Percentiles rank a stretch among this genome's conserved stretches.
phyloP scores from a whole-genome alignment of 2,113 vertebrate species.

The Nothoprocta perdicaria region DNA sequence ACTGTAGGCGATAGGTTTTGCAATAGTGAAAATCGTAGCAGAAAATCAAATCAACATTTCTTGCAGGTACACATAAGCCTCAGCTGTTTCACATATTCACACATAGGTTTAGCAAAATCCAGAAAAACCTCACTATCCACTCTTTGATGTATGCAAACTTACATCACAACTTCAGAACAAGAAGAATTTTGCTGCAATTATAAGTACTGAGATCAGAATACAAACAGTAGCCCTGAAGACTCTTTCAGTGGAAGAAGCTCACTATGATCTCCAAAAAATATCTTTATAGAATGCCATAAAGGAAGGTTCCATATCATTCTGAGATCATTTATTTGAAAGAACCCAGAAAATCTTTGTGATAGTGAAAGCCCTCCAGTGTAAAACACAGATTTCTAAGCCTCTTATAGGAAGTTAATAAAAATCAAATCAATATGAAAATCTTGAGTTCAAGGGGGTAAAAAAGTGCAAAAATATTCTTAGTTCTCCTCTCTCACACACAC shows the following conservation, averaged over 20 bases:
- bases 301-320: neutral
- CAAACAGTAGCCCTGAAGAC: neutral
- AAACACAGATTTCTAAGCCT: neutral
- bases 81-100: neutral
- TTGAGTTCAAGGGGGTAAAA: neutral
- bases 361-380: neutral
- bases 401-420: neutral
- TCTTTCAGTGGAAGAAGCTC: neutral
- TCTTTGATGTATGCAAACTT: neutral
- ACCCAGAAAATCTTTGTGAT: neutral
- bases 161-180: neutral
- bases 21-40: neutral
- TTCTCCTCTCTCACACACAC: rapidly evolving
- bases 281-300: neutral
- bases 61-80: rapidly evolving
- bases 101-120: rapidly evolving
- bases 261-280: neutral
- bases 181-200: neutral
- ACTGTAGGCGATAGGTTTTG: rapidly evolving
- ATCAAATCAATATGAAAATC: neutral
- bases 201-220: neutral
- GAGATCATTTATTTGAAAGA: neutral
- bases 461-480: neutral
- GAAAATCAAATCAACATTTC: neutral
- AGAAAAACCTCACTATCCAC: neutral